Conservation (phyloP, 2,113 vertebrate species). For the Agelaius phoeniceus region DNA sequence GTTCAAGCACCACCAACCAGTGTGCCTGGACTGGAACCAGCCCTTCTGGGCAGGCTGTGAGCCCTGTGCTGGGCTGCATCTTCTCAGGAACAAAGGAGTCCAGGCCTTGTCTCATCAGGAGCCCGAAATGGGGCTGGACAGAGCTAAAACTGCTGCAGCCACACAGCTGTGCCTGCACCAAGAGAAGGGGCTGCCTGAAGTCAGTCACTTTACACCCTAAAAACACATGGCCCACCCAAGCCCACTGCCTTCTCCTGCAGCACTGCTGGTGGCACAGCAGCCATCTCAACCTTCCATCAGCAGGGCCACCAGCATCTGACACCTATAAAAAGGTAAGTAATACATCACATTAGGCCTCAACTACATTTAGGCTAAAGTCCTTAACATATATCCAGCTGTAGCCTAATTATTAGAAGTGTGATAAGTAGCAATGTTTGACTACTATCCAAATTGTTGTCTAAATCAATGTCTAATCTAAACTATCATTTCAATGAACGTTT, state of each 20-base stretch:
- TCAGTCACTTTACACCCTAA: background rate
- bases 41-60: background rate
- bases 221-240: background rate
- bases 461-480: background rate
- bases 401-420: background rate
- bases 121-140: background rate
- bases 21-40: background rate
- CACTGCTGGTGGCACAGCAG: background rate
- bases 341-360: background rate
- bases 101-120: background rate
- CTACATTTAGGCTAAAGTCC: background rate
- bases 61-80: background rate
- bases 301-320: background rate
- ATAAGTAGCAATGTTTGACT: background rate
- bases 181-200: fast-evolving
- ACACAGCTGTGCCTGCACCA: background rate
- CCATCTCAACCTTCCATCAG: background rate
- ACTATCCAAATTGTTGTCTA: background rate
- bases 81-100: background rate
- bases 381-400: background rate
- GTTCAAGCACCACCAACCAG: fast-evolving
- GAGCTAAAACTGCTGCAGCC: background rate
- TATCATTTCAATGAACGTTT: background rate
- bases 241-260: background rate
- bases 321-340: background rate